Evolutionary conservation across 2,888 invertebrate genomes (phyloP).

Genomic region (Zelleria hepariella): DNA sequence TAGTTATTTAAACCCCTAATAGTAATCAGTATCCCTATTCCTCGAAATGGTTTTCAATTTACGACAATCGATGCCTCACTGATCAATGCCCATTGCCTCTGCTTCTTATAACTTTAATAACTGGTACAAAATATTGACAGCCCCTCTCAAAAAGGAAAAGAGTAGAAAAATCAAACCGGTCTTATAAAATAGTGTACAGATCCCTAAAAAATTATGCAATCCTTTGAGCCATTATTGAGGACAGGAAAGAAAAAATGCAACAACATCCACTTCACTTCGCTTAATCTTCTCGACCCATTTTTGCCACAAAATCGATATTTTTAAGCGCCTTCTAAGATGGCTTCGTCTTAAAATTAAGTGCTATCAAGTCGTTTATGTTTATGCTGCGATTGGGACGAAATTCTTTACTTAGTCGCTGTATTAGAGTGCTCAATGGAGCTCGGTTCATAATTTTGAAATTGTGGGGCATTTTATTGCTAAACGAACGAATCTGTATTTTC

Average conservation of each 20-base stretch:
- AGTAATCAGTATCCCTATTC: no score
- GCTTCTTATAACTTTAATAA: no score
- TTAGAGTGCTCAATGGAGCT: not conserved
- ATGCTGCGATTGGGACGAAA: not conserved
- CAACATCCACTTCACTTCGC: not conserved
- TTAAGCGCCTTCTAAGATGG: not conserved
- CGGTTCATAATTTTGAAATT: not conserved
- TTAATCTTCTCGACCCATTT: not conserved
- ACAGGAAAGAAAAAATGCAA: not conserved
- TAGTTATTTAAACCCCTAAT: no score
- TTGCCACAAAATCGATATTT: not conserved
- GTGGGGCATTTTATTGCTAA: not conserved
- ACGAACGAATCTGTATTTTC: no score
- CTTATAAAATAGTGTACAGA: no score
- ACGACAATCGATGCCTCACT: no score
- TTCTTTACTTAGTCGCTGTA: not conserved
- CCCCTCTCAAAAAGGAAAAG: no score
- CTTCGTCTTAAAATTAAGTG: not conserved
- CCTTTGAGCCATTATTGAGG: not conserved
- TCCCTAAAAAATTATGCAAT: no score
- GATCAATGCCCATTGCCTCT: no score
- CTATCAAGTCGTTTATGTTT: not conserved
- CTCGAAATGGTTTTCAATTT: no score
- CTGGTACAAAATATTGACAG: no score
- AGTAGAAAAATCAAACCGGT: no score